Base-by-base conservation (phyloP, 2,113 vertebrate genomes). In the Puntigrus tetrazona region DNA sequence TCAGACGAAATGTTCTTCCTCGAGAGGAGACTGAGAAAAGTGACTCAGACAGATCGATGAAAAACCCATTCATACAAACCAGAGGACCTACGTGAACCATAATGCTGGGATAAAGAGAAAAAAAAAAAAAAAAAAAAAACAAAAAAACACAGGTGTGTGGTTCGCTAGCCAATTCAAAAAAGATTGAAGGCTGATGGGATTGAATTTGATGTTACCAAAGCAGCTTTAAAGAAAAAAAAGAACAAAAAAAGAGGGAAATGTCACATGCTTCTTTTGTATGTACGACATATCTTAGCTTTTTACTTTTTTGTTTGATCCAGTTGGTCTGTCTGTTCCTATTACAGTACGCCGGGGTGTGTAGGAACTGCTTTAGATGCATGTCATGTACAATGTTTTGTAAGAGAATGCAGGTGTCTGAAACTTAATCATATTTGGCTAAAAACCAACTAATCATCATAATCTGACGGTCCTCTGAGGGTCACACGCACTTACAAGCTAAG, bases 191-290 rank as follows among this genome's bases (percentile, higher is more conserved):
- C 50, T 77, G 45, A 65, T 73, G 69, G 96, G 97, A 96, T 94
- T 95, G 95, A 96, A 96, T 94, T 96, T 20, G 96, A 97, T 97
- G 96, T 98, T 97, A 99, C 97, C 98, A 99, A 99, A 99, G 97
- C 96, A 97, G 97, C 97, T 98, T 98, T 97, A 95, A 90, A 94
- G 31, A 65, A 65, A 29, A 63, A 97, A 95, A 91, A 91, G 84
- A 88, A 55, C 69, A 4, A 47, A 47, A 3, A 47, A 97, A 95
- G 65, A 84, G 85, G 25, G 77, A 67, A 93, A 95, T 96, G 96
- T 96, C 97, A 96, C 97, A 97, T 98, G 97, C 97, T 97, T 98
- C 95, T 97, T 98, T 97, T 97, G 96, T 98, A 98, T 96, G 96
- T 98, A 98, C 96, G 95, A 95, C 95, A 96, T 96, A 95, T 95